phyloP scores from a whole-genome alignment of 35 echinoderm and acorn worm species.

The Amphiura filiformis region DNA sequence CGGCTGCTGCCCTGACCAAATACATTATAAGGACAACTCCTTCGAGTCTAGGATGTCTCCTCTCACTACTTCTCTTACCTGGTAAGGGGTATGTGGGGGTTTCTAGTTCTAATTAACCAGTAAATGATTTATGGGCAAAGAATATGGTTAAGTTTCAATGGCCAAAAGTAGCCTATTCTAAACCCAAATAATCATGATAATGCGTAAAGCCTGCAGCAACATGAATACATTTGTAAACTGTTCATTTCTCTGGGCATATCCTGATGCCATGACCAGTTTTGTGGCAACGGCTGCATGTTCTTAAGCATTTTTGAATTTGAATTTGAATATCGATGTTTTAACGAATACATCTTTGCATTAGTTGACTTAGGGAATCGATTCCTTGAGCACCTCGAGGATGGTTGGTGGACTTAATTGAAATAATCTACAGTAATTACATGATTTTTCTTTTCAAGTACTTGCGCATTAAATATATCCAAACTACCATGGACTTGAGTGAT shows the following conservation, averaged over 20 bases:
- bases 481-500: background rate
- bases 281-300: background rate
- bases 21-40: background rate
- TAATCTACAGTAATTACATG: conserved; percentile 28
- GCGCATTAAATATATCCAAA: conserved; percentile 8
- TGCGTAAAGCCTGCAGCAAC: no score
- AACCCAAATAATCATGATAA: no score
- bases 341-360: background rate
- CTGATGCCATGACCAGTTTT: background rate
- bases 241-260: no score
- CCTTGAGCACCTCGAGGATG: background rate
- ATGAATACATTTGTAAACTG: no score
- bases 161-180: no score
- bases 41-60: background rate
- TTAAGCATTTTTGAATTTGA: background rate
- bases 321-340: background rate
- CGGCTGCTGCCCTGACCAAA: background rate
- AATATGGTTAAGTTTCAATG: no score
- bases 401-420: conserved; percentile 10
- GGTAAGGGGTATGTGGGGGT: no score
- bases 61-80: no score
- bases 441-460: conserved; percentile 20
- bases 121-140: no score
- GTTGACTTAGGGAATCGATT: background rate
- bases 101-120: no score